Evolutionary conservation across 2,113 vertebrate species (phyloP).

Genomic region (Narcine bancroftii): DNA sequence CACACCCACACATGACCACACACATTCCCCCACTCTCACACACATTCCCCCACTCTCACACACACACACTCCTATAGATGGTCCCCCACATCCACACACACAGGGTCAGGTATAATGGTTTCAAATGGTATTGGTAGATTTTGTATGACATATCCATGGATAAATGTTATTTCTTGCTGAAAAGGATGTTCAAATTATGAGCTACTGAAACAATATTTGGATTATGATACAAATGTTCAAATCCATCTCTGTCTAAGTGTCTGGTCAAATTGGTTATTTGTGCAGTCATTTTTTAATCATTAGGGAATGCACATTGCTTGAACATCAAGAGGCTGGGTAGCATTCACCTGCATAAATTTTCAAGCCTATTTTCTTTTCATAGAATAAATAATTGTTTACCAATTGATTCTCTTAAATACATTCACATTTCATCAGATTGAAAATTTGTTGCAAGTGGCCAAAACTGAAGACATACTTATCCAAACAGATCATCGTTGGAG

Average conservation of each 20-base stretch:
- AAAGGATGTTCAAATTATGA: not conserved
- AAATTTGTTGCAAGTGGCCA: conserved; percentile 2
- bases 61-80: too few species aligned
- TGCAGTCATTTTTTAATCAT: conserved; percentile 24
- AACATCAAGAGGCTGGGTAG: not conserved
- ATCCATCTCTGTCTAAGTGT: not conserved
- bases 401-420: conserved; percentile 6
- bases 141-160: not conserved
- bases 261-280: conserved; percentile 30
- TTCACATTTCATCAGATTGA: not conserved
- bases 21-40: too few species aligned
- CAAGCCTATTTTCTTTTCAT: not conserved
- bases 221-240: not conserved
- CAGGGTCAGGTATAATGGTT: too few species aligned
- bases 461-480: not conserved
- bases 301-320: conserved; percentile 28
- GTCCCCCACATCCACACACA: too few species aligned
- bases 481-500: not conserved
- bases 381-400: not conserved
- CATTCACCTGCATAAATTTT: conserved; percentile 3
- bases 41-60: too few species aligned
- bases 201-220: conserved; percentile 8
- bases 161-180: not conserved
- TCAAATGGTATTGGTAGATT: not conserved
- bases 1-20: too few species aligned